Conservation (phyloP, 2,797 vertebrate species). For the Choloepus didactylus region DNA sequence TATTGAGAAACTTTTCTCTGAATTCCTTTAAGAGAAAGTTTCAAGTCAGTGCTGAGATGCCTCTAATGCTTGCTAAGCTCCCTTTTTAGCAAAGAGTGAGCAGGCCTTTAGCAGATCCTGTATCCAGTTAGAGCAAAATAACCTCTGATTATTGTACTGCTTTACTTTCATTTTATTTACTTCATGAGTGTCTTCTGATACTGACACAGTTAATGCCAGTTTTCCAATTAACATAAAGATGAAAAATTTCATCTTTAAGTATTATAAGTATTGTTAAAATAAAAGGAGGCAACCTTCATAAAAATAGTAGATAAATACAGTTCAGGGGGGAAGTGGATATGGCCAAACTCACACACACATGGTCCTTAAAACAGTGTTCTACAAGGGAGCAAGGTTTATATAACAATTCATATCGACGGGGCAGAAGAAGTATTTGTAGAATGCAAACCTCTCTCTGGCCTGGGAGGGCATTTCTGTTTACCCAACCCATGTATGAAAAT, state of each 20-base stretch:
- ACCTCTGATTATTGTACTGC: constrained; percentile 5
- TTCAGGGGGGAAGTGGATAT: neutral
- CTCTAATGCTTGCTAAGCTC: neutral
- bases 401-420: too few relatives aligned
- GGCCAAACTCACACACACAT: fast-evolving
- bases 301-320: neutral
- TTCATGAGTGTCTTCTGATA: constrained; percentile 31
- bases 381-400: neutral
- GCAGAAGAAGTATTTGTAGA: neutral
- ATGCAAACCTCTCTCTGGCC: neutral
- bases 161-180: constrained; percentile 8
- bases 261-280: neutral
- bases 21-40: neutral
- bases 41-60: neutral
- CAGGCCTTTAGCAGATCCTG: neutral
- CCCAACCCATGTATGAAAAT: constrained; percentile 30
- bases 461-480: constrained; percentile 57
- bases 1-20: neutral
- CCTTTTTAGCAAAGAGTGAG: neutral
- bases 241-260: neutral
- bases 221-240: constrained; percentile 37
- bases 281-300: neutral
- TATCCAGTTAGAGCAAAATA: neutral
- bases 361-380: neutral
- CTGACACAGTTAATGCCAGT: neutral